Base-by-base conservation (phyloP, 2,888 invertebrate species). In the Torymus tubicola region DNA sequence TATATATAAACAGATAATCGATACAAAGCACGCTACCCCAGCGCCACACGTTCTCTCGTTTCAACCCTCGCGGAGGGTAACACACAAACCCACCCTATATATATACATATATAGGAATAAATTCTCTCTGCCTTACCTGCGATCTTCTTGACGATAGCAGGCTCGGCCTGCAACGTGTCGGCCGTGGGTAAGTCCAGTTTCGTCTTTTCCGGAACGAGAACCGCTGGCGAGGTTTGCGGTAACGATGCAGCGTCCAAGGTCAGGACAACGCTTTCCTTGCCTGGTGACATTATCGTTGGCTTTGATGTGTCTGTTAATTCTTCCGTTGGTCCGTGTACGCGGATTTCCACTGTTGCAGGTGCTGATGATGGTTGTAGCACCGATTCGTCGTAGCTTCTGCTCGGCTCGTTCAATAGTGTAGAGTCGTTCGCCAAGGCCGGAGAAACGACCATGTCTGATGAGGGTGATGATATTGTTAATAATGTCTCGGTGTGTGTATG, bases 391-490 rank as follows among this genome's bases (percentile, higher is more conserved):
- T 18, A 80, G 82, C 60, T 18, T 53, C 74, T 83, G 74, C 72
- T 82, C 78, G 24, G 83, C 80, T 83, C 81, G 81, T 84, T 85
- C 83, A 86, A 81, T 75, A 85, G 81, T 72, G 85, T 83, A 67
- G 88, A 85, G 72, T 89, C 89, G 87, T 83, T 87, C 86, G 81
- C 84, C 86, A 84, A 87, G 86, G 84, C 86, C 85, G 88, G 88
- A 86, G 85, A 87, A 85, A 84, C 89, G 86, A 88, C 89, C 90
- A 89, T 90, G 87, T 86, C 90, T 90, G 8, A 1, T 8, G 42
- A 42, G 42, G 42, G 42, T 8, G 42, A 42, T 42, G 42, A 42
- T 42, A 42, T 42, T 42, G 42, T 42, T 42, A 42, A 42, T 42
- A 42, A 42, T 42, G 42, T 31, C 31, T 31, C 5, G 31, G 31